Evolutionary conservation across 2,888 invertebrate species (phyloP).

Genomic region (Drosophila peninsularis): DNA sequence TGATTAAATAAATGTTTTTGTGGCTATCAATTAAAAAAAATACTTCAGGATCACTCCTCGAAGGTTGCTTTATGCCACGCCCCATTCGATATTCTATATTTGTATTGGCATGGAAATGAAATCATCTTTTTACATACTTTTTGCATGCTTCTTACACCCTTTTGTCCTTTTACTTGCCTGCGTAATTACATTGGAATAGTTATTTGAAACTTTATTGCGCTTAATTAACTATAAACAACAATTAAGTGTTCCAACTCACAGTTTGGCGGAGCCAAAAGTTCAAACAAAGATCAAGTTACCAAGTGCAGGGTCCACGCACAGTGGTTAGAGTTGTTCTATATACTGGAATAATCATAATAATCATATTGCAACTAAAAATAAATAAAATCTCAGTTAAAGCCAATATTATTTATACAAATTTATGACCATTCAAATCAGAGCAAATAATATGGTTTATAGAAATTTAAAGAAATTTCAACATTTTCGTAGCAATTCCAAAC

Average conservation of each 20-base stretch:
- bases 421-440: too few relatives aligned
- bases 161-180: background rate
- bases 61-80: background rate
- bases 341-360: too few relatives aligned
- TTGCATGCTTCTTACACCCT: background rate
- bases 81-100: background rate
- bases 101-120: background rate
- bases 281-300: constrained; percentile 24
- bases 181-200: constrained; percentile 13
- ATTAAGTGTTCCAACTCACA: background rate
- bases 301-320: background rate
- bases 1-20: too few relatives aligned
- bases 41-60: background rate
- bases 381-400: too few relatives aligned
- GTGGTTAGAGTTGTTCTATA: too few relatives aligned
- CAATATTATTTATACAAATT: background rate
- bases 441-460: too few relatives aligned
- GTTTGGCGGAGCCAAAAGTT: background rate
- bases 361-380: too few relatives aligned
- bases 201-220: constrained; percentile 11
- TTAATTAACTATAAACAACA: constrained; percentile 19
- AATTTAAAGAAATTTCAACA: too few relatives aligned
- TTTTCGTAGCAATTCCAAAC: too few relatives aligned
- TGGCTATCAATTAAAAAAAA: too few relatives aligned
- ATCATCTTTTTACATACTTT: background rate